Evolutionary conservation across 1,140 invertebrate species (phyloP).

Genomic region (Heliconius himera): DNA sequence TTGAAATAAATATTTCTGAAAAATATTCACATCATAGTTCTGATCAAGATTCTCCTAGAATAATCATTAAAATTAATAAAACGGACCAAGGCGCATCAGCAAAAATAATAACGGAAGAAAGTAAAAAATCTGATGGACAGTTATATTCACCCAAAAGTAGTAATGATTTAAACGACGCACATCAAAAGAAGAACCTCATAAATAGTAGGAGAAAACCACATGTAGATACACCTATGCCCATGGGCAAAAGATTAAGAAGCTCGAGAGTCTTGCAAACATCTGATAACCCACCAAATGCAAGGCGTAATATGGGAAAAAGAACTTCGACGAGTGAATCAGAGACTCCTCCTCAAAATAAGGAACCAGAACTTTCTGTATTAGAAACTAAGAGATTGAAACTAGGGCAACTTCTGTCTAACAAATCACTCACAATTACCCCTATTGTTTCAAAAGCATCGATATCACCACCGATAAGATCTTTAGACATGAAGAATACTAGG

Average conservation of each 20-base stretch:
- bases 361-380: slow-evolving; percentile 60
- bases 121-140: slow-evolving; percentile 53
- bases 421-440: slow-evolving; percentile 65
- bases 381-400: slow-evolving; percentile 77
- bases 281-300: slow-evolving; percentile 54
- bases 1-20: slow-evolving; percentile 76
- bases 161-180: slow-evolving; percentile 58
- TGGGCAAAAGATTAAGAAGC: slow-evolving; percentile 72
- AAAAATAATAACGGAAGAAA: slow-evolving; percentile 78
- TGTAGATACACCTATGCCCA: slow-evolving; percentile 45
- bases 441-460: slow-evolving; percentile 53
- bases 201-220: slow-evolving; percentile 62
- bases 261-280: slow-evolving; percentile 66
- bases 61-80: slow-evolving; percentile 82
- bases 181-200: slow-evolving; percentile 54
- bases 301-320: slow-evolving; percentile 60
- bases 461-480: slow-evolving; percentile 52
- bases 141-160: slow-evolving; percentile 51
- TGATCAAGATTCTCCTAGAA: slow-evolving; percentile 79
- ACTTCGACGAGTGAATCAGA: slow-evolving; percentile 50
- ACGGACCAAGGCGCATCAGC: slow-evolving; percentile 77
- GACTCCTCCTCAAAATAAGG: slow-evolving; percentile 59
- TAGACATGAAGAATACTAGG: slow-evolving; percentile 56
- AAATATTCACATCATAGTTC: slow-evolving; percentile 68
- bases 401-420: slow-evolving; percentile 71